Base-by-base conservation (phyloP, 2,888 invertebrate genomes). In the Drosophila atroscutellata region DNA sequence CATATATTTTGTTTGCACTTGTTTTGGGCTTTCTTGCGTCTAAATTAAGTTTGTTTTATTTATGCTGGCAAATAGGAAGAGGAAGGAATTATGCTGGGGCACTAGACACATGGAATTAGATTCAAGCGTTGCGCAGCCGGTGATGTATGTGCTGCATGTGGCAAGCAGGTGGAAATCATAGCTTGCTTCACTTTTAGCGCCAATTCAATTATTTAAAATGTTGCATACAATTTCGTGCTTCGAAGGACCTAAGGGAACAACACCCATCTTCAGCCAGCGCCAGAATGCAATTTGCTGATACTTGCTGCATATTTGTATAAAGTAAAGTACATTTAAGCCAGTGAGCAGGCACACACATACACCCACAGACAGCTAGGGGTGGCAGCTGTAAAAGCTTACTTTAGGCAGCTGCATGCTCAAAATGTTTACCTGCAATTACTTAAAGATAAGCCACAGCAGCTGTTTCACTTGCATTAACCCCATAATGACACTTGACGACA, bases 121-220 rank as follows among this genome's bases (percentile, higher is more conserved):
- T 77, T 73, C 56, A 36, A 52, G 32, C 59, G 47, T 37, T 49
- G 20, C 20, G 49, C 61, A 57, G 47, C 54, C 24, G n/a, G 57
- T 54, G 50, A 18, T 47, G 57, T 45, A 71, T 51, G 68, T 32
- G 54, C 34, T 28, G 39, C 65, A 60, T 51, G 51, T 36, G 24
- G 70, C 50, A 50, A 51, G 50, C 54, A 64, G 64, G n/a, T 64
- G n/a, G 26, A 72, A 75, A 81, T 79, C 79, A 71, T 84, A 77
- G 65, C 57, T 47, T 24, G 54, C 72, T 67, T 67, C 73, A 73
- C 55, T 62, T 73, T 77, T 56, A 69, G 70, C 59, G 49, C 62
- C 32, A 69, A 79, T 77, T 87, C 74, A 87, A 85, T 85, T 87
- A 85, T 87, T 85, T 87, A 87, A 75, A 77, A 72, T 72, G 81